Evolutionary conservation across 2,888 invertebrate genomes (phyloP), one percentile per base, ranked within the genome.

Genomic region (Chymomyza caudatula): DNA sequence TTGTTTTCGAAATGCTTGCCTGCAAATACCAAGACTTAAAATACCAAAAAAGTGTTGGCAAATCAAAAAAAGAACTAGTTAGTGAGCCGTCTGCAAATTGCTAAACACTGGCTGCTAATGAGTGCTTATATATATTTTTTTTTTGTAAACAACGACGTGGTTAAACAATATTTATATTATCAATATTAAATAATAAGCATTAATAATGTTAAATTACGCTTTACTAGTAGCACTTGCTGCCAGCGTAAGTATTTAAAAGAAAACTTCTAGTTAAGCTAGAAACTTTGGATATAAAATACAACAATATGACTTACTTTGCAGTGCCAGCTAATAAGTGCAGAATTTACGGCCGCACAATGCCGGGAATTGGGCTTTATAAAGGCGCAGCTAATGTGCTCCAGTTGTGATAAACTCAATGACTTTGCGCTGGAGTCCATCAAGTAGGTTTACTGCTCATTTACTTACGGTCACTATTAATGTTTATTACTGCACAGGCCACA

Each of bases 341-440:
- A 95, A 81, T 94, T 94, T 89, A 92, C 95, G 1, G 92, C 94
- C 4, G 95, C 96, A 88, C 96, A 97, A 88, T 98, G 98, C 90
- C 93, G 94, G 86, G 92, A 93, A 13, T 90, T 97, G 63, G 98
- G 98, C 8, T 97, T 97, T 83, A 95, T 95, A 68, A 96, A 95
- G 91, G 94, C 95, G 19, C 95, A 95, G 90, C 92, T 98, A 64
- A 89, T 96, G 76, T 98, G 98, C 90, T 95, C 96, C 8, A 96
- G 96, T 3, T 98, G 98, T 90, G 95, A 96, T 79, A 94, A 95
- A 88, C 91, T 98, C 54, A 93, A 93, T 66, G 94, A 95, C 87
- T 97, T 88, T 68, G 89, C 87, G 2, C 73, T 90, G 42, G 88
- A 88, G 49, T 63, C 79, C 8, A 57, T 89, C 37, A 89, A 89